Conservation (phyloP, 2,113 vertebrate genomes). For the Pholis gunnellus region DNA sequence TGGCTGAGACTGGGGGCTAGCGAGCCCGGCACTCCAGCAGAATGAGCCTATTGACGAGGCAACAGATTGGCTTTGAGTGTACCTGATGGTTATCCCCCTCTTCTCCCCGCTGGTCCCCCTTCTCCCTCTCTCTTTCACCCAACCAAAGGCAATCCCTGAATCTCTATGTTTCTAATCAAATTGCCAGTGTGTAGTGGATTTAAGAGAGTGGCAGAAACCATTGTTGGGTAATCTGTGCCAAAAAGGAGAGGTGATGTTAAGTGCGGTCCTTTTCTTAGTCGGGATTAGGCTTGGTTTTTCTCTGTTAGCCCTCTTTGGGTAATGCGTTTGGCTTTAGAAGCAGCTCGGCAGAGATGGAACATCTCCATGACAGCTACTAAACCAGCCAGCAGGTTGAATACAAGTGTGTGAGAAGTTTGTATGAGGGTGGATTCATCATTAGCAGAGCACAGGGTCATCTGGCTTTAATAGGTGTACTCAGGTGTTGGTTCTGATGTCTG, state of each 20-base stretch:
- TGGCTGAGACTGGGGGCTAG: constrained; percentile 27
- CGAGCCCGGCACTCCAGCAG: constrained; percentile 69
- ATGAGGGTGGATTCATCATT: constrained; percentile 57
- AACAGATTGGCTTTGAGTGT: constrained; percentile 83
- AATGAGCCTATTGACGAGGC: constrained; percentile 80
- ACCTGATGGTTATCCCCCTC: constrained; percentile 73
- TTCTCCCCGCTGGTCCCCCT: constrained; percentile 40
- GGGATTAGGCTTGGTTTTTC: constrained; percentile 69
- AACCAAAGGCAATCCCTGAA: constrained; percentile 74
- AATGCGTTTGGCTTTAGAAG: constrained; percentile 46
- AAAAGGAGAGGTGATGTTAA: constrained; percentile 77
- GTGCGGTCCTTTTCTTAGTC: constrained; percentile 74
- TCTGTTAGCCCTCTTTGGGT: constrained; percentile 60
- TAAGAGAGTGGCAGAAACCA: constrained; percentile 76
- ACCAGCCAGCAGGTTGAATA: constrained; percentile 36
- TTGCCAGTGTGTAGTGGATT: constrained; percentile 77
- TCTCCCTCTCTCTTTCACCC: constrained; percentile 48
- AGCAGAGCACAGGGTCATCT: constrained; percentile 69
- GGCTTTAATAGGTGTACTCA: constrained; percentile 78
- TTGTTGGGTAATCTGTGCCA: constrained; percentile 79
- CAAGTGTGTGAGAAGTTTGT: constrained; percentile 53
- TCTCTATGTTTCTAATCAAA: constrained; percentile 79
- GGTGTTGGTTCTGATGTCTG: constrained; percentile 77
- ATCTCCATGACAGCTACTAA: constrained; percentile 29
- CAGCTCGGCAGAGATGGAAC: constrained; percentile 54